These are phyloP conservation scores for Notothenia rossii DNA, from an alignment of 2,113 vertebrate genomes.

Conservation along the genomic window DNA sequence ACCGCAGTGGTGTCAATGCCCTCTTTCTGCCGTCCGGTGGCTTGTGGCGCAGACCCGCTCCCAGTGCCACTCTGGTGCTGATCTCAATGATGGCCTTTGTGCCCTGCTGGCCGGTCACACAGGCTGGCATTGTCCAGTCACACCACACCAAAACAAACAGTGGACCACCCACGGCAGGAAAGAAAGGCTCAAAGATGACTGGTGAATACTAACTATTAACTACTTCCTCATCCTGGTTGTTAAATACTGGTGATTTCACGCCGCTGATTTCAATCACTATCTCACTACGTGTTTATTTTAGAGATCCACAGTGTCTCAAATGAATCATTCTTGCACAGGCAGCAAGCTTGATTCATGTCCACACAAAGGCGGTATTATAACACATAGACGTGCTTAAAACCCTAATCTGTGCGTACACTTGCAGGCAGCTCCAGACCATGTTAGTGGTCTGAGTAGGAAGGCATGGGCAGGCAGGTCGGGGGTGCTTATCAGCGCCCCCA, in stretches of 20 bases:
- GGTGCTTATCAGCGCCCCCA: constrained; percentile 57
- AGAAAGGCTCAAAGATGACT: constrained; percentile 20
- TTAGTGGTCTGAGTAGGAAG: constrained; percentile 20
- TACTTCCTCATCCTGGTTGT: constrained; percentile 58
- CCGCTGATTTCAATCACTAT: constrained; percentile 8
- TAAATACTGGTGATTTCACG: constrained; percentile 25
- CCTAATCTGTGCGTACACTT: background rate
- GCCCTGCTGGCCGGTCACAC: constrained; percentile 66
- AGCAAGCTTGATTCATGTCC: constrained; percentile 3
- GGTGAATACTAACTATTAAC: constrained; percentile 57
- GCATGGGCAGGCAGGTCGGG: constrained; percentile 35
- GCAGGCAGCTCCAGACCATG: constrained; percentile 24
- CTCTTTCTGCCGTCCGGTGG: constrained; percentile 72
- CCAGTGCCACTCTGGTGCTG: constrained; percentile 63
- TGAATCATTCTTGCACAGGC: constrained; percentile 13
- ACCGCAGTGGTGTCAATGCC: constrained; percentile 71
- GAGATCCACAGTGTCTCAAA: background rate
- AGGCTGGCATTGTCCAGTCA: constrained; percentile 76
- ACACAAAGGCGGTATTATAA: constrained; percentile 49
- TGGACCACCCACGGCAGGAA: constrained; percentile 70
- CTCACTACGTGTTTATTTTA: constrained; percentile 7
- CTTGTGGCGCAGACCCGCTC: constrained; percentile 68
- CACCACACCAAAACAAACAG: constrained; percentile 82
- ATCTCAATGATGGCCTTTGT: constrained; percentile 83
- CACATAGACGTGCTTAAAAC: constrained; percentile 1